Evolutionary conservation across 1,140 invertebrate genomes (phyloP).

Genomic region (Cyphomyrmex costatus): DNA sequence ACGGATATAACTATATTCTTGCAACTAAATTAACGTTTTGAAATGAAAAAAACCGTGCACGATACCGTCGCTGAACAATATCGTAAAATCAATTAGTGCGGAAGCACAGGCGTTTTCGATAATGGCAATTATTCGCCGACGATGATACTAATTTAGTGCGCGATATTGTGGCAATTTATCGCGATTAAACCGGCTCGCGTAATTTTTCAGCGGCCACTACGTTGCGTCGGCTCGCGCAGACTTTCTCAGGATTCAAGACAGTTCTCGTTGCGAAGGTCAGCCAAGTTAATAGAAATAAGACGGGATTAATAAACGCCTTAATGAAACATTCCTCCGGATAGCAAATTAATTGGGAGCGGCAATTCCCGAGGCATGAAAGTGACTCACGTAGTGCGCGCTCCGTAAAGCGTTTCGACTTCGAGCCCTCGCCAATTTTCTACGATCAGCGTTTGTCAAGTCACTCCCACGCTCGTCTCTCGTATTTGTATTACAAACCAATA

Average conservation of each 20-base stretch:
- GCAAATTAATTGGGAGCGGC: slow-evolving; percentile 79
- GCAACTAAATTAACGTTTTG: slow-evolving; percentile 23
- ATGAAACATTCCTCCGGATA: slow-evolving; percentile 81
- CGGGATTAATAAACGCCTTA: slow-evolving; percentile 82
- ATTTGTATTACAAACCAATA: slow-evolving; percentile 22
- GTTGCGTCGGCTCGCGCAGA: slow-evolving; percentile 27
- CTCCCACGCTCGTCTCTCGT: slow-evolving; percentile 62
- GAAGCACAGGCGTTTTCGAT: slow-evolving; percentile 69
- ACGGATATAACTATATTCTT: neutral
- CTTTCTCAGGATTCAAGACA: slow-evolving; percentile 75
- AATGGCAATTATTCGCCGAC: slow-evolving; percentile 67
- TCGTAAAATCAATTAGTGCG: slow-evolving; percentile 59
- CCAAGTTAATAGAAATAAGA: slow-evolving; percentile 83
- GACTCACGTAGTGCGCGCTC: slow-evolving; percentile 69
- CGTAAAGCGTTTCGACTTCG: slow-evolving; percentile 68
- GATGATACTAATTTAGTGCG: slow-evolving; percentile 63
- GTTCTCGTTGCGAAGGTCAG: slow-evolving; percentile 76
- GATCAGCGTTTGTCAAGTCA: slow-evolving; percentile 76
- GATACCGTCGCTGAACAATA: slow-evolving; percentile 2
- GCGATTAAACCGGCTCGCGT: slow-evolving; percentile 68
- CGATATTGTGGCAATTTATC: slow-evolving; percentile 70
- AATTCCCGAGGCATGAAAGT: slow-evolving; percentile 80
- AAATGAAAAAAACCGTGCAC: slow-evolving; percentile 1
- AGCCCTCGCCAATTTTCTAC: slow-evolving; percentile 70
- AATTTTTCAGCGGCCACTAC: slow-evolving; percentile 67